Evolutionary conservation across 2,797 vertebrate genomes (phyloP), one percentile per base, ranked within the genome.

Genomic region (Pyrocephalus nanus): DNA sequence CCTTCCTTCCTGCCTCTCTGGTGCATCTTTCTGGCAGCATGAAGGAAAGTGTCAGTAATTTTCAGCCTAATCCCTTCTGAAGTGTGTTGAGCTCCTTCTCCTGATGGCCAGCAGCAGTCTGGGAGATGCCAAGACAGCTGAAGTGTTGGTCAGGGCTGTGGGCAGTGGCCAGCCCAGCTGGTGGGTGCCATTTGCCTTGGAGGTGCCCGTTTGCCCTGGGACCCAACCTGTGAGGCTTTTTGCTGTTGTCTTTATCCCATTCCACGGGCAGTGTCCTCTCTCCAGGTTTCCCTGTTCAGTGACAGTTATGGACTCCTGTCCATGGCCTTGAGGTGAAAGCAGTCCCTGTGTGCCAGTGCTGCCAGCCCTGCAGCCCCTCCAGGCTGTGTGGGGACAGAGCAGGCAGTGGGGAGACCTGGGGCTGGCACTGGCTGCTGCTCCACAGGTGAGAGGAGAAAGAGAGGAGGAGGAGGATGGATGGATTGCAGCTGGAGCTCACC

Each of bases 311-410:
- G 73, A 20, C 36, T 64, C 42, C n/a, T 3, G 1, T 19, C 22
- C 20, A 1, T 2, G 15, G 4, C 60, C n/a, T 61, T 47, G 50
- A 72, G 47, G 29, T 29, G 48, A 80, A 34, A 34, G 25, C 0
- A 2, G 6, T 61, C 11, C 54, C 22, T 74, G 43, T 0, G 0
- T 50, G 69, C 26, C 48, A 7, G 12, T 0, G 0, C 42, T 38
- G 60, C 50, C 43, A 57, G 42, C 36, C 36, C 83, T 45, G 9
- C 11, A 14, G 34, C 30, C 38, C 26, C 20, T 74, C 26, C 0
- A 3, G 25, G 65, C 54, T 69, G 13, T 1, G 12, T 1, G 3
- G 66, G 57, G 65, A 29, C 19, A 34, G 38, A 72, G 27, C 0
- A 1, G 38, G 54, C 1, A 6, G 15, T 0, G 0, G 34, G 40